Evolutionary conservation across 2,888 invertebrate species (phyloP).

Genomic region (Hyposoter dolosus): DNA sequence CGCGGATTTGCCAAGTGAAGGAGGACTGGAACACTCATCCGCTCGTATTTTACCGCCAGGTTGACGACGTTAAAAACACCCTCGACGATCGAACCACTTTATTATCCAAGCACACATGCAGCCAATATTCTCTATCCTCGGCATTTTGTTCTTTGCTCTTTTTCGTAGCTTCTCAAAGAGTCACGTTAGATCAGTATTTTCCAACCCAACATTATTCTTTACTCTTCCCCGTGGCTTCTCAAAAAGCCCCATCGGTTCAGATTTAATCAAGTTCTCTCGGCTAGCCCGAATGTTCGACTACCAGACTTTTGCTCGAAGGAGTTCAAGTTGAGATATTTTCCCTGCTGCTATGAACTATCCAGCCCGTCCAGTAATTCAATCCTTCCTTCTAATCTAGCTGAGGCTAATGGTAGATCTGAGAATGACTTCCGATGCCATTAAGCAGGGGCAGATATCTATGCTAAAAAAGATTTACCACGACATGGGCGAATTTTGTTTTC

Average conservation of each 20-base stretch:
- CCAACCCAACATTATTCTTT: neutral
- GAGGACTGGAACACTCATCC: slow-evolving; percentile 23
- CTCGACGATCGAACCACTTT: slow-evolving; percentile 61
- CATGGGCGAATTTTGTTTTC: slow-evolving; percentile 30
- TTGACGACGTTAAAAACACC: slow-evolving; percentile 67
- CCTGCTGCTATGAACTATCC: slow-evolving; percentile 32
- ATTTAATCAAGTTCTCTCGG: slow-evolving; percentile 59
- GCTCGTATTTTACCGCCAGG: slow-evolving; percentile 29
- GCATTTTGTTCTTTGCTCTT: slow-evolving; percentile 8
- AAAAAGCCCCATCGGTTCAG: slow-evolving; percentile 49
- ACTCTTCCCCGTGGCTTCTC: slow-evolving; percentile 30
- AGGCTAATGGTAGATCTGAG: slow-evolving; percentile 24
- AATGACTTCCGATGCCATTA: slow-evolving; percentile 1
- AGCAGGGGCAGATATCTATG: neutral
- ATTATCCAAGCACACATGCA: slow-evolving; percentile 42
- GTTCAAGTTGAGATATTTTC: slow-evolving; percentile 51
- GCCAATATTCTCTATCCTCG: slow-evolving; percentile 1
- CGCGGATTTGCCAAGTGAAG: slow-evolving; percentile 34
- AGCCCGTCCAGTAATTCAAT: slow-evolving; percentile 44
- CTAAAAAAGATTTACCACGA: slow-evolving; percentile 34
- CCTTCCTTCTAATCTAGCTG: slow-evolving; percentile 22
- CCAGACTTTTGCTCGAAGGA: slow-evolving; percentile 37
- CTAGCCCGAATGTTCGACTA: slow-evolving; percentile 31
- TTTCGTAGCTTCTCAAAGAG: neutral
- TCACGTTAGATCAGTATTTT: slow-evolving; percentile 1